Evolutionary conservation across 1,140 invertebrate species (phyloP), one percentile per base, ranked within the genome.

Genomic region (Aporrectodea caliginosa): DNA sequence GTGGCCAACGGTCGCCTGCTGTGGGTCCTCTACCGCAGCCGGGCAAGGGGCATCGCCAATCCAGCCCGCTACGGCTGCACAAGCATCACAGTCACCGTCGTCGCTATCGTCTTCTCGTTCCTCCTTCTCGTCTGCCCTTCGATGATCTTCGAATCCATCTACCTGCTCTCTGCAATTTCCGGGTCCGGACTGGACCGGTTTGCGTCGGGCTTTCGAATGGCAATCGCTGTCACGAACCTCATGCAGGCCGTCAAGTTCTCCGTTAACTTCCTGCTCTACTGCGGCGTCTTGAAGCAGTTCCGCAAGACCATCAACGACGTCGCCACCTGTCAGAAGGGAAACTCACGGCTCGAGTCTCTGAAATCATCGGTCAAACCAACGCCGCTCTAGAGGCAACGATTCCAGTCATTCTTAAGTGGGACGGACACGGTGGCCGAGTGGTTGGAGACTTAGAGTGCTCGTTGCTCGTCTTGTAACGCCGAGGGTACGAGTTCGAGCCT

Each of bases 251-350:
- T 77, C 30, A 80, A 80, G 31, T 80, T 80, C 71, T n/a, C 79
- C 75, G 31, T 34, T 69, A 80, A 80, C 75, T 80, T 80, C 68
- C 69, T 80, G 12, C 75, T 80, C n/a, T 80, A 80, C 75, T 80
- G 79, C 75, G 78, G 73, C 6, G 43, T 58, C 6, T 58, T 58
- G 43, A 58, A 58, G 22, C 43, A 58, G 43, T 58, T 58, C 43
- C 43, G 43, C 6, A 58, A 58, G 43, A 58, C 43, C 6, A 58
- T 58, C 43, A 58, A 58, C 43, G 43, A 58, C 43, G 43, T 58
- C 43, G 43, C 43, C 43, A 58, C 43, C 43, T 58, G 43, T 58
- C 43, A 58, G 43, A 58, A 22, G 22, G 43, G 6, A 22, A 58
- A 58, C 22, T 58, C 43, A 22, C 43, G 43, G 6, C 43, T 58